Percentiles rank a stretch among this genome's conserved stretches.
phyloP scores from a whole-genome alignment of 2,888 invertebrate species.

The Drosophila neotestacea region DNA sequence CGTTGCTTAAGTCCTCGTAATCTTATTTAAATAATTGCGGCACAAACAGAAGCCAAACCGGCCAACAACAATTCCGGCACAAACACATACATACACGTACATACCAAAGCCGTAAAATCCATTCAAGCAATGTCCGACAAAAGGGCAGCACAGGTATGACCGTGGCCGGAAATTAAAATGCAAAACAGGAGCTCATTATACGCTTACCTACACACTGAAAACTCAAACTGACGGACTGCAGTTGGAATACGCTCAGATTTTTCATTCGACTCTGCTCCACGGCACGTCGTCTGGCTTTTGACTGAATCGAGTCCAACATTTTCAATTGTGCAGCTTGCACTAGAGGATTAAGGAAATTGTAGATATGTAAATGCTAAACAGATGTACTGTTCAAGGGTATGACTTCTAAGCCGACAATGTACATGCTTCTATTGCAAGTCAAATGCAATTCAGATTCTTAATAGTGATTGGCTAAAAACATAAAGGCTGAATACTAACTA shows the following conservation, averaged over 20 bases:
- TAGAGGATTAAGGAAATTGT: conserved; percentile 3
- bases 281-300: neutral
- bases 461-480: neutral
- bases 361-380: neutral
- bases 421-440: neutral
- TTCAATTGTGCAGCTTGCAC: conserved; percentile 16
- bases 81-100: conserved; percentile 24
- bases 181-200: conserved; percentile 78
- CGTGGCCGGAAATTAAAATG: conserved; percentile 77
- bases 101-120: conserved; percentile 39
- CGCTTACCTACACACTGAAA: conserved; percentile 58
- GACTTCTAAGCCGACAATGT: too few relatives aligned
- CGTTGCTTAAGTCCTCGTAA: conserved; percentile 72
- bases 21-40: conserved; percentile 80
- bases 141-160: conserved; percentile 20
- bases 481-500: too few relatives aligned
- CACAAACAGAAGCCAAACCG: conserved; percentile 52
- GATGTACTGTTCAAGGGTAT: neutral
- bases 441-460: neutral
- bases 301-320: conserved; percentile 10
- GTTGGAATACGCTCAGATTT: conserved; percentile 12
- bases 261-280: neutral
- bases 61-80: conserved; percentile 13
- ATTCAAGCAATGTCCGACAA: conserved; percentile 31
- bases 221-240: conserved; percentile 13